Conservation (phyloP, 1,140 invertebrate genomes). For the Aporrectodea caliginosa region DNA sequence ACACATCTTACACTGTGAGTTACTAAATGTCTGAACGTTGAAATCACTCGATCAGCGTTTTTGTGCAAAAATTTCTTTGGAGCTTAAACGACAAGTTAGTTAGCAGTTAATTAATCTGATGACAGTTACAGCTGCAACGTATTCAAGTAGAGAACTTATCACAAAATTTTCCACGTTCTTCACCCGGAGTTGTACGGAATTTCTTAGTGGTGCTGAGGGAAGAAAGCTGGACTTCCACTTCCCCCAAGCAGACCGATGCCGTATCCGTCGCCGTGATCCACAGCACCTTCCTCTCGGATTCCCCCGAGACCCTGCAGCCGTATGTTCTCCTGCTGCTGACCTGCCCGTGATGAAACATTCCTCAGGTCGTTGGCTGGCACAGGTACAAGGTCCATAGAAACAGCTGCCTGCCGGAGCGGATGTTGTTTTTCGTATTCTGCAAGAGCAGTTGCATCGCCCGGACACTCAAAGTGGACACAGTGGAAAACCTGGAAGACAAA, state of each 20-base stretch:
- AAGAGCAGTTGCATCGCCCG: constrained; percentile 51
- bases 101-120: too few relatives aligned
- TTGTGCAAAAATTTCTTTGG: too few relatives aligned
- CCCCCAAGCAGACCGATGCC: constrained; percentile 16
- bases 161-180: too few relatives aligned
- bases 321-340: neutral
- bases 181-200: too few relatives aligned
- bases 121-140: too few relatives aligned
- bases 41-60: too few relatives aligned
- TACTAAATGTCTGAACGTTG: too few relatives aligned
- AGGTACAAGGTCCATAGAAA: neutral
- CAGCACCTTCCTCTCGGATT: neutral
- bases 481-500: constrained; percentile 76
- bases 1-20: too few relatives aligned
- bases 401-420: neutral
- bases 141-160: too few relatives aligned
- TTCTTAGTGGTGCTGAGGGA: neutral
- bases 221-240: neutral
- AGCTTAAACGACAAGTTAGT: too few relatives aligned
- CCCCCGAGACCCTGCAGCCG: constrained; percentile 13
- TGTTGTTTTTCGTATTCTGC: constrained; percentile 16
- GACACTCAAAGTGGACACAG: constrained; percentile 95
- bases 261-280: constrained; percentile 23
- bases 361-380: neutral
- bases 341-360: neutral